Conservation (phyloP, 2,113 vertebrate species). For the Apaloderma vittatum region DNA sequence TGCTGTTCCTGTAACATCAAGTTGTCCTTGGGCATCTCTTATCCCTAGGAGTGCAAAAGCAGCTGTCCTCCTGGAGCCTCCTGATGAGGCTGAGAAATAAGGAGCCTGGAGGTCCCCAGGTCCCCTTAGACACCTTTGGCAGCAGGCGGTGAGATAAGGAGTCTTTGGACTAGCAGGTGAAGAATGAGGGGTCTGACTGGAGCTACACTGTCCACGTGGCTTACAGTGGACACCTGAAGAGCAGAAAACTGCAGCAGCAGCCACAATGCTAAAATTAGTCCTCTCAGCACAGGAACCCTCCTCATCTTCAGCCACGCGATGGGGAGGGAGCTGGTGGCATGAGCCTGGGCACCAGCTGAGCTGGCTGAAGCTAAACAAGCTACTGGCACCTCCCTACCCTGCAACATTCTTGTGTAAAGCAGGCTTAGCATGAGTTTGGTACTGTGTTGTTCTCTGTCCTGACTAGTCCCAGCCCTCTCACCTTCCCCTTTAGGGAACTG, state of each 20-base stretch:
- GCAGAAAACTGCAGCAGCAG: neutral
- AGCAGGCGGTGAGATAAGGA: neutral
- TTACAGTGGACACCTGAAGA: neutral
- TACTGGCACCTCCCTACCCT: neutral
- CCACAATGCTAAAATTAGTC: neutral
- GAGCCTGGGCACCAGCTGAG: neutral
- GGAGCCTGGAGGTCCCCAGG: neutral
- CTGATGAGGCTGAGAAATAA: neutral
- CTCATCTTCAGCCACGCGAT: neutral
- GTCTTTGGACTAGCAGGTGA: neutral
- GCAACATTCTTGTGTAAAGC: neutral
- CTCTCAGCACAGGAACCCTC: neutral
- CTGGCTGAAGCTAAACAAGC: neutral
- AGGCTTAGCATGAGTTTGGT: neutral
- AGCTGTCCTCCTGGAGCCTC: neutral
- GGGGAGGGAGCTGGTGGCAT: rapidly evolving
- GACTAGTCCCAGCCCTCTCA: neutral
- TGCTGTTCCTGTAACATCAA: neutral
- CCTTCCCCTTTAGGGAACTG: neutral
- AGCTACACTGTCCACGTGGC: neutral
- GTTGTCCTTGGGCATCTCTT: neutral
- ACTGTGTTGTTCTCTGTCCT: neutral
- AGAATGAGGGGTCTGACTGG: neutral
- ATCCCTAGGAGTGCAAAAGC: neutral
- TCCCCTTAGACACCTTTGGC: neutral